phyloP scores from a whole-genome alignment of 92 coral and sea anemone species.

The Phenganax marumi region DNA sequence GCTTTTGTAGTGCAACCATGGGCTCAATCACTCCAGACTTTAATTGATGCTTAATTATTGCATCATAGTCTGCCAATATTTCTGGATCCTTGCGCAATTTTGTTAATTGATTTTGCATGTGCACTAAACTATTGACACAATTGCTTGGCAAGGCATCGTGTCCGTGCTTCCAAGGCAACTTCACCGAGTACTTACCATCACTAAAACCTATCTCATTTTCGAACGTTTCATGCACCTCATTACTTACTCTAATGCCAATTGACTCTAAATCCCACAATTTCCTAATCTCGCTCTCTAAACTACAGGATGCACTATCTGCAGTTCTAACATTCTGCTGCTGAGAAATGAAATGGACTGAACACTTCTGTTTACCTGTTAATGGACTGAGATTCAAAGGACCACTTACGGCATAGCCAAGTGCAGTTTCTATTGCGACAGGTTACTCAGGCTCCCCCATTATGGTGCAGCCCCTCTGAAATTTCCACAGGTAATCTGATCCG shows the following conservation, averaged over 20 bases:
- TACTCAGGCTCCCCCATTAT: too few species aligned
- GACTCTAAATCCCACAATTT: conserved; percentile 57
- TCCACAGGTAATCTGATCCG: too few species aligned
- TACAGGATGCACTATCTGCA: too few species aligned
- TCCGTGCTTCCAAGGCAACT: too few species aligned
- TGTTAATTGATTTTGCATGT: conserved; percentile 47
- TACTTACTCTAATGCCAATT: too few species aligned
- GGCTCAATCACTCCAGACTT: conserved; percentile 36
- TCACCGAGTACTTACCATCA: conserved; percentile 48
- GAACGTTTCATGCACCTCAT: conserved; percentile 50
- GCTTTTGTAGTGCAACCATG: conserved; percentile 36
- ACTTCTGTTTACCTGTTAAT: not conserved
- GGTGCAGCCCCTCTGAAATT: too few species aligned
- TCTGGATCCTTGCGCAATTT: conserved; percentile 45
- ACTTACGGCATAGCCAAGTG: not conserved
- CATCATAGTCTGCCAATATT: conserved; percentile 44
- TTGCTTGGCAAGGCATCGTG: too few species aligned
- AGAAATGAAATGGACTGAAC: conserved; percentile 13
- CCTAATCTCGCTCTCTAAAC: conserved; percentile 23
- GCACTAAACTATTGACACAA: conserved; percentile 44
- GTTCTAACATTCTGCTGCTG: not conserved
- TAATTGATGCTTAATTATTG: conserved; percentile 45
- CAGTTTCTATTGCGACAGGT: too few species aligned
- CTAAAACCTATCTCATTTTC: conserved; percentile 21
- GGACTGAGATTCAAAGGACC: not conserved